These are phyloP conservation scores for Herpailurus yagouaroundi DNA, from an alignment of 2,113 vertebrate species.

Conservation along the genomic window DNA sequence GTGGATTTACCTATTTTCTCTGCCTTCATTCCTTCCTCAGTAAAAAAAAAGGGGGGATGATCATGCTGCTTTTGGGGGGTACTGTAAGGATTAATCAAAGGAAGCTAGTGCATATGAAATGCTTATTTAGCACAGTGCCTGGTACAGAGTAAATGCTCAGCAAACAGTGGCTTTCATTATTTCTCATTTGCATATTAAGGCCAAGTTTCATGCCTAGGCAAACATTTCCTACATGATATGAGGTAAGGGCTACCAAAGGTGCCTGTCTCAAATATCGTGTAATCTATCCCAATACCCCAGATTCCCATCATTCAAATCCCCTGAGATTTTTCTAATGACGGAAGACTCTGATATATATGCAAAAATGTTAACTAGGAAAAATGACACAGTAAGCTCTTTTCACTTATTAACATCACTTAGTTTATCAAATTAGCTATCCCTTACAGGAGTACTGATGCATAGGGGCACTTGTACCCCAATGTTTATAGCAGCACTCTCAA, in stretches of 20 bases:
- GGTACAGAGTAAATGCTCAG: not conserved
- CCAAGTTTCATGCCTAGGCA: not conserved
- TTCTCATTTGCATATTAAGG: not conserved
- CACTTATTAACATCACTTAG: not conserved
- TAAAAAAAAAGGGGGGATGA: not conserved
- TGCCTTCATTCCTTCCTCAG: not conserved
- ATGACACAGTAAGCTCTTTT: not conserved
- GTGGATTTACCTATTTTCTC: not conserved
- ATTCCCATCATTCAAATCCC: not conserved
- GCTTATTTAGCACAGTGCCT: not conserved
- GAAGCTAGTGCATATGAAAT: not conserved
- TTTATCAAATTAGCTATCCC: constrained; percentile 4
- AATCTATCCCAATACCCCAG: not conserved
- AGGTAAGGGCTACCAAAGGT: not conserved
- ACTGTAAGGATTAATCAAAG: not conserved
- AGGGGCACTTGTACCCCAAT: too few relatives aligned
- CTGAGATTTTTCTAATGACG: not conserved
- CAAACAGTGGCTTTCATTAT: not conserved
- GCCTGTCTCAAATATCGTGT: not conserved
- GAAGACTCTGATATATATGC: not conserved
- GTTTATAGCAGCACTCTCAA: too few relatives aligned
- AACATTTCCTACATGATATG: not conserved
- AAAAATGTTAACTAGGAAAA: not conserved
- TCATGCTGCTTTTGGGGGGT: not conserved
- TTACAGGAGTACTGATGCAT: too few relatives aligned